phyloP scores from a whole-genome alignment of 2,113 vertebrate species.

The Microtus montanus region DNA sequence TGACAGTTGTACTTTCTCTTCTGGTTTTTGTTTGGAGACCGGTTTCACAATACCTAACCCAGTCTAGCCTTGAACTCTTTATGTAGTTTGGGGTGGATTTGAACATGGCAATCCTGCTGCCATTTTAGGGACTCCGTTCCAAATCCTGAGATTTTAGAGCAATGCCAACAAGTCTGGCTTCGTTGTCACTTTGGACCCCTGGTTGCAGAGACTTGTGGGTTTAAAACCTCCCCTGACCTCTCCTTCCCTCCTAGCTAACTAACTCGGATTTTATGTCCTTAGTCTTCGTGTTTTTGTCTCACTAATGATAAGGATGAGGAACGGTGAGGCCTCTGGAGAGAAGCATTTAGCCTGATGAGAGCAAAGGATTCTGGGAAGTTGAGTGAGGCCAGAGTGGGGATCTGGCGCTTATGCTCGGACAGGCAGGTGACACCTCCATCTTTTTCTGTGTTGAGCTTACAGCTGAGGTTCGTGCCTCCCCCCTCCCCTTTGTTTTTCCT shows the following conservation, averaged over 20 bases:
- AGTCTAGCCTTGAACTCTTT: neutral
- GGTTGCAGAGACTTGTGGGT: neutral
- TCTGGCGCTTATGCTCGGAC: neutral
- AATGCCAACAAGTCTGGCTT: neutral
- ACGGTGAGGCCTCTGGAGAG: neutral
- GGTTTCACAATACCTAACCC: neutral
- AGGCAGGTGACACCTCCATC: neutral
- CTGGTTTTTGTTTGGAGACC: neutral
- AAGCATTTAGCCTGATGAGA: constrained; percentile 11
- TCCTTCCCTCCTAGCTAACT: neutral
- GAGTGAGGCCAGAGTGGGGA: neutral
- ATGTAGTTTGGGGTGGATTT: neutral
- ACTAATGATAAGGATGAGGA: constrained; percentile 2
- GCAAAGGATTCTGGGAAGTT: constrained; percentile 33
- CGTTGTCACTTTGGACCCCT: constrained; percentile 58
- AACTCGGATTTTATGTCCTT: neutral
- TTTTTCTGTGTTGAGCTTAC: neutral
- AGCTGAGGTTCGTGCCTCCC: neutral
- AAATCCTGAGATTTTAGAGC: neutral
- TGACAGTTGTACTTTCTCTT: constrained; percentile 50
- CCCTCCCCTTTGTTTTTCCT: no score
- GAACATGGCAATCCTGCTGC: neutral
- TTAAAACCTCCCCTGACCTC: neutral
- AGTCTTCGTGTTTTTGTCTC: neutral
- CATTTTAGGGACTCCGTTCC: no score